These are phyloP conservation scores for Pseudomyrmex dendroicus DNA, from an alignment of 1,140 invertebrate genomes.

Conservation along the genomic window DNA sequence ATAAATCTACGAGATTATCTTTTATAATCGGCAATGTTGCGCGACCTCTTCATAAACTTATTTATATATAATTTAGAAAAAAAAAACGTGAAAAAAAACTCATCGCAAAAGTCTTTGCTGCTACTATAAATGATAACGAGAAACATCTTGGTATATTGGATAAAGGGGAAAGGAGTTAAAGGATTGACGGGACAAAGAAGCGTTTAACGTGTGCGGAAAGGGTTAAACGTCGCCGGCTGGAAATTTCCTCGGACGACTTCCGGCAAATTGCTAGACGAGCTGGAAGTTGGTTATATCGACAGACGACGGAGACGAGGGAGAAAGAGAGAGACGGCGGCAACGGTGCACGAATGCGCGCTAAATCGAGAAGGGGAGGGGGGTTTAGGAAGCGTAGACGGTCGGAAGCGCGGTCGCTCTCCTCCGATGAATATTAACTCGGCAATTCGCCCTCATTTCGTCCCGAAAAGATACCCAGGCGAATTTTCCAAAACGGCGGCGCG, in stretches of 20 bases:
- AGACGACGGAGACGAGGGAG: slow-evolving; percentile 16
- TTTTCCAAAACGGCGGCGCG: slow-evolving; percentile 26
- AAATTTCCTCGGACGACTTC: slow-evolving; percentile 37
- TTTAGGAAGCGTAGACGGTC: slow-evolving; percentile 31
- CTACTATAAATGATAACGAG: background rate
- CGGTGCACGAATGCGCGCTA: slow-evolving; percentile 54
- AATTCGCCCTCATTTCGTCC: slow-evolving; percentile 17
- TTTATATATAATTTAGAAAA: no score
- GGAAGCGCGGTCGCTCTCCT: slow-evolving; percentile 35
- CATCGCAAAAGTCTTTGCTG: no score
- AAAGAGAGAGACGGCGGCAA: background rate
- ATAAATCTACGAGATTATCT: background rate
- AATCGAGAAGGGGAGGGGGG: slow-evolving; percentile 43
- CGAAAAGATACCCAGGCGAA: slow-evolving; percentile 24
- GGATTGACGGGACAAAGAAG: background rate
- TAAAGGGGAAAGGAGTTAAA: background rate
- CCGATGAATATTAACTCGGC: slow-evolving; percentile 53
- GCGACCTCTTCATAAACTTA: no score
- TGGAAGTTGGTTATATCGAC: slow-evolving; percentile 43
- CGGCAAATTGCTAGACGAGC: slow-evolving; percentile 46
- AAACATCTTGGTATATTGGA: background rate
- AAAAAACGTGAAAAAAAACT: no score
- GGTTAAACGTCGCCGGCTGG: slow-evolving; percentile 22
- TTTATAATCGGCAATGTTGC: no score
- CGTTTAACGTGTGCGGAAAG: slow-evolving; percentile 6